Percentiles rank a stretch among this genome's conserved stretches.
Conservation (phyloP, 1,140 invertebrate genomes). For the Drosophila melanica region DNA sequence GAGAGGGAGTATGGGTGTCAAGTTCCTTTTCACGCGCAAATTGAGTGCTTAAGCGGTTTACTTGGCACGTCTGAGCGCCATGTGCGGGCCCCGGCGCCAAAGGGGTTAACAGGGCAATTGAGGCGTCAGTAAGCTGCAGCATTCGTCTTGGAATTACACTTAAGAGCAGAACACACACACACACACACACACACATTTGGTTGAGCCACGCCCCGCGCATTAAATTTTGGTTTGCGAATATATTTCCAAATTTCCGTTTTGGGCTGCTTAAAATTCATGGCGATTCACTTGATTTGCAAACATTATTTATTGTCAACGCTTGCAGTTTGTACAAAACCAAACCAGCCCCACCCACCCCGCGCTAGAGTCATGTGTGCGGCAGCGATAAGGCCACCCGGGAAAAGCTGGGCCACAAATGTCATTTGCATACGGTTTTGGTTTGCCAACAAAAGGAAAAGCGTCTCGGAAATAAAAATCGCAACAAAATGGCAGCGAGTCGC, state of each 20-base stretch:
- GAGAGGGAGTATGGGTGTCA: slow-evolving; percentile 56
- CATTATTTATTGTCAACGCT: slow-evolving; percentile 83
- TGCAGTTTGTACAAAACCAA: slow-evolving; percentile 17
- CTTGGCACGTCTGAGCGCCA: slow-evolving; percentile 61
- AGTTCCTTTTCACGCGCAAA: slow-evolving; percentile 82
- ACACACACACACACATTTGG: neutral
- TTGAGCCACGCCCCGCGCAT: slow-evolving; percentile 21
- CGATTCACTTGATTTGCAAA: slow-evolving; percentile 67
- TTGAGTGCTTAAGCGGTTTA: slow-evolving; percentile 83
- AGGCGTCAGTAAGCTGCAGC: slow-evolving; percentile 28
- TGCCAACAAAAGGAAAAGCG: slow-evolving; percentile 36
- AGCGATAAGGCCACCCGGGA: slow-evolving; percentile 51
- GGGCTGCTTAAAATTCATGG: slow-evolving; percentile 57
- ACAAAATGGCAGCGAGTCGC: slow-evolving; percentile 38
- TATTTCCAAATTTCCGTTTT: slow-evolving; percentile 55
- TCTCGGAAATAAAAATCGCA: slow-evolving; percentile 65
- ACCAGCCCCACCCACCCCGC: neutral
- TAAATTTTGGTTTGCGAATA: slow-evolving; percentile 22
- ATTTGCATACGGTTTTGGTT: slow-evolving; percentile 70
- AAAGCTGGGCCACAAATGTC: slow-evolving; percentile 10
- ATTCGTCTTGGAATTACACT: slow-evolving; percentile 45
- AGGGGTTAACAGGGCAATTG: slow-evolving; percentile 34
- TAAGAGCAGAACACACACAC: slow-evolving; percentile 4
- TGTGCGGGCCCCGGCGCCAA: slow-evolving; percentile 1
- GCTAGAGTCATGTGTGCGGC: slow-evolving; percentile 51